Evolutionary conservation across 2,113 vertebrate genomes (phyloP).

Genomic region (Phoxinus phoxinus): DNA sequence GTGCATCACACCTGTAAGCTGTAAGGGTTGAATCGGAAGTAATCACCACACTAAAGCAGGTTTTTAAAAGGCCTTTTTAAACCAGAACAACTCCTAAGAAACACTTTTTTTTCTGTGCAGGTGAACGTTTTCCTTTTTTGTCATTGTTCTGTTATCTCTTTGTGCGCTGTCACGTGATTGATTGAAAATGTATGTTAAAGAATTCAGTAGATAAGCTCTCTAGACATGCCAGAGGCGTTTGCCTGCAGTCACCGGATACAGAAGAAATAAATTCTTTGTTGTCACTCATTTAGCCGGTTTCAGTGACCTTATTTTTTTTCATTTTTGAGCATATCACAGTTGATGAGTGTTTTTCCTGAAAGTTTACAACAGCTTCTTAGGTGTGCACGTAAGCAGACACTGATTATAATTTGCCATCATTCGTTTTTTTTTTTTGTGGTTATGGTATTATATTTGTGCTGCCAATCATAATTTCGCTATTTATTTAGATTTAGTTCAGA

Average conservation of each 20-base stretch:
- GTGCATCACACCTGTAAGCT: neutral
- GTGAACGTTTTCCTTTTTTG: neutral
- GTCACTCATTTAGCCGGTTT: slow-evolving; percentile 54
- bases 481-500: neutral
- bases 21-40: neutral
- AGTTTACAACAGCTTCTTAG: neutral
- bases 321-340: slow-evolving; percentile 1
- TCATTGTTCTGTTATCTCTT: slow-evolving; percentile 31
- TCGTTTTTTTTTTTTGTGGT: neutral
- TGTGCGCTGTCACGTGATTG: slow-evolving; percentile 60
- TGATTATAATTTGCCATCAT: neutral
- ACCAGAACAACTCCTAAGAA: slow-evolving; percentile 9
- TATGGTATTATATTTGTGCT: neutral
- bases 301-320: slow-evolving; percentile 13
- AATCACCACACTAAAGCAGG: neutral
- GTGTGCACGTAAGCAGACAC: neutral
- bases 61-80: neutral
- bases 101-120: slow-evolving; percentile 36
- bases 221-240: slow-evolving; percentile 62
- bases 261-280: slow-evolving; percentile 63
- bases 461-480: neutral
- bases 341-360: slow-evolving; percentile 1
- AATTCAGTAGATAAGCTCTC: slow-evolving; percentile 71
- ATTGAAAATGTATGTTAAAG: slow-evolving; percentile 60
- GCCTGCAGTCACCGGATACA: slow-evolving; percentile 47